Evolutionary conservation across 1,140 invertebrate genomes (phyloP), one percentile per base, ranked within the genome.

Genomic region (Trinorchestia longiramus): DNA sequence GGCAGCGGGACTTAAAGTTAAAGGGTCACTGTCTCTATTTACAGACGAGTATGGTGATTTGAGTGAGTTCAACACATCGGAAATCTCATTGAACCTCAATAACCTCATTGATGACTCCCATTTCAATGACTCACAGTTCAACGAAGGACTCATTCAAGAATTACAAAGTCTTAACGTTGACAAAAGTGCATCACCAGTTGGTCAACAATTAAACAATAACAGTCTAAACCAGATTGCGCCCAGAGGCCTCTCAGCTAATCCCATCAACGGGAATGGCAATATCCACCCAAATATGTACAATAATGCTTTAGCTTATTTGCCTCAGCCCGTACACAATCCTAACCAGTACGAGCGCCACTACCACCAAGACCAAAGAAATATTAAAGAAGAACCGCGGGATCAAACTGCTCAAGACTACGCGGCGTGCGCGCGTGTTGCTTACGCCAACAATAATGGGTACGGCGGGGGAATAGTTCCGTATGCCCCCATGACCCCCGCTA

Each of bases 71-170:
- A 99, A 98, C 97, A 98, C 98, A 41, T 98, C 98, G 91, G 99
- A 99, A 97, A 99, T 99, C 97, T 98, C 98, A 57, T 97, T 99
- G 96, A 99, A 99, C 97, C 97, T 99, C 96, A 98, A 99, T 97
- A 98, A 98, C 97, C 97, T 99, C 97, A 99, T 99, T 97, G 99
- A 99, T 97, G 99, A 99, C 97, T 98, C 98, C 42, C 98, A 99
- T 97, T 99, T 99, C 97, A 94, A 45, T 98, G 98, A 97, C 98
- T 99, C 97, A 98, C 98, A 17, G 97, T 99, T 28, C 45, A 98
- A 98, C 97, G 98, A 98, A 96, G 98, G 99, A 97, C 97, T 98
- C 96, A 97, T 97, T 97, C 95, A 97, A 97, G 91, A 96, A 40
- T 96, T 97, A 87, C 95, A 96, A 95, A 96, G 96, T 36, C 95